Evolutionary conservation across 2,888 invertebrate species (phyloP).

Genomic region (Gibbula magus): DNA sequence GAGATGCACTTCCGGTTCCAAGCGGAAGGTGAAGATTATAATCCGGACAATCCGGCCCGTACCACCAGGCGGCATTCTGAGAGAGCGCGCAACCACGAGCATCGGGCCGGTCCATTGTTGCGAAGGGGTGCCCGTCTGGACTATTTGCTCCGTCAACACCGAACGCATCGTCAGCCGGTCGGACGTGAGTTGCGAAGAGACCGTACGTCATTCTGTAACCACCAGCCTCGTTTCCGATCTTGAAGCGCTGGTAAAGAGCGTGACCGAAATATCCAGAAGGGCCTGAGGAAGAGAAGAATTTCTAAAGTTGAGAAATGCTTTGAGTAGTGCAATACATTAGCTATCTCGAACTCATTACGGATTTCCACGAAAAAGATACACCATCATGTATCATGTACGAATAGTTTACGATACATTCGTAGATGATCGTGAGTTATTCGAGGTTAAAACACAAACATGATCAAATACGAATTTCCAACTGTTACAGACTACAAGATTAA

Average conservation of each 20-base stretch:
- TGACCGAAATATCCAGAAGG: background rate
- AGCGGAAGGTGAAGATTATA: background rate
- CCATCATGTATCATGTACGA: too few relatives aligned
- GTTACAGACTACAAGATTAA: too few relatives aligned
- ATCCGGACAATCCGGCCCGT: background rate
- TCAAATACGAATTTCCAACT: too few relatives aligned
- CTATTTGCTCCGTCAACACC: background rate
- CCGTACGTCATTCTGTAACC: background rate
- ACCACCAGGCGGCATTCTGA: background rate
- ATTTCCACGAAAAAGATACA: too few relatives aligned
- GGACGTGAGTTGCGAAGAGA: background rate
- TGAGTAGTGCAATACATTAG: too few relatives aligned
- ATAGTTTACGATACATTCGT: too few relatives aligned
- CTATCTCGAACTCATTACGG: too few relatives aligned
- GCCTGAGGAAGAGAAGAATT: too few relatives aligned
- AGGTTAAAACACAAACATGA: too few relatives aligned
- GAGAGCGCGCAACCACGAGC: background rate
- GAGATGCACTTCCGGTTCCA: background rate
- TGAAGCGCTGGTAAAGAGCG: background rate
- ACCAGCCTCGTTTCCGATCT: background rate
- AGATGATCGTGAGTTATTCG: too few relatives aligned
- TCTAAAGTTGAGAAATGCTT: too few relatives aligned
- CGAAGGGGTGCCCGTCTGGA: background rate
- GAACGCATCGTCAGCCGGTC: background rate
- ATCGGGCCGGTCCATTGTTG: background rate